Base-by-base conservation (phyloP, 2,888 invertebrate genomes). In the Hoplodrina blanda region DNA sequence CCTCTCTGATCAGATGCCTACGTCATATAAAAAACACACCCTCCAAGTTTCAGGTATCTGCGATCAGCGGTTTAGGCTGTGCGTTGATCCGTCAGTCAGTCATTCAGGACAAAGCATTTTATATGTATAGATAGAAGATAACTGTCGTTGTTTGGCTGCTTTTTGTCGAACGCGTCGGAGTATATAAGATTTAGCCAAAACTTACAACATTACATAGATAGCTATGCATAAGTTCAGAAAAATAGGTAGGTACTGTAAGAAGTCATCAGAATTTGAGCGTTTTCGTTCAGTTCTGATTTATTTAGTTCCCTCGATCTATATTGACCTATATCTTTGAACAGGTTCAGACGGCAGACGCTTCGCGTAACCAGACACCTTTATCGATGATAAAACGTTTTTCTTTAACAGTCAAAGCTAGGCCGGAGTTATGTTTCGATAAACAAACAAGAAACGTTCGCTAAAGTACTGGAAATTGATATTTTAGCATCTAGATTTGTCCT, bases 311-410 rank as follows among this genome's bases (percentile, higher is more conserved):
- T 2, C 0, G 50, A 19, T 25, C 60, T 10, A 20, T 44, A 60
- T 46, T 56, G 37, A 56, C 37, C 55, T 25, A 56, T 44, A 20
- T 61, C 15, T 55, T 55, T 50, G 19, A 65, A 57, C 4, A 63
- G 13, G 11, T 37, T 13, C 44, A 60, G 25, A 50, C 37, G 19
- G 44, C 11, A 46, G 17, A 37, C 20, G 30, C 60, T 76, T 41
- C 8, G 37, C 61, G 76, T 20, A 56, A 61, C 41, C 44, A 56
- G 19, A 68, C 30, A 61, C 56, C 49, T 30, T 57, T 52, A n/a
- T 46, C 19, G 7, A 41, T 50, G 17, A 44, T 33, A 20, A 50
- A 62, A 73, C 59, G 33, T 69, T 59, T 25, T 57, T 69, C 49
- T 20, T 44, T 52, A 20, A 19, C 25, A 50, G 46, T 4, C 11